Conservation (phyloP, 2,113 vertebrate species). For the Colistium nudipinnis region DNA sequence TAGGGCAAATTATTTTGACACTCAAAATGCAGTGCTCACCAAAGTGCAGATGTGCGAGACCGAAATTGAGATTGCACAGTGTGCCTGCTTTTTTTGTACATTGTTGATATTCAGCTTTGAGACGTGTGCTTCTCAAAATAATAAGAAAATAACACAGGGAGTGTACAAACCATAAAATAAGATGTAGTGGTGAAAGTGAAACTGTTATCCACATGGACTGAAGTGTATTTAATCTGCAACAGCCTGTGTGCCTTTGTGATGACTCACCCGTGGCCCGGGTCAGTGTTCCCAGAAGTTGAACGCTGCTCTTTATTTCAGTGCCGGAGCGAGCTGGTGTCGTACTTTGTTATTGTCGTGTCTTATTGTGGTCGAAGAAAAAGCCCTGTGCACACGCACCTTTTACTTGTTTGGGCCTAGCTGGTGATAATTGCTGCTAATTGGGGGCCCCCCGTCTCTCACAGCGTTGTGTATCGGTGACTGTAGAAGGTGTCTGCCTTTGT, state of each 20-base stretch:
- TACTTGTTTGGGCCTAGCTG: constrained; percentile 23
- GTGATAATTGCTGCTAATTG: constrained; percentile 20
- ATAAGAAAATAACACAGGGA: neutral
- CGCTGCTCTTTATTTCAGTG: neutral
- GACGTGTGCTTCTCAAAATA: neutral
- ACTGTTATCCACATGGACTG: neutral
- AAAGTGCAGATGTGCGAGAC: neutral
- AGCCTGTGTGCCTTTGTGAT: neutral
- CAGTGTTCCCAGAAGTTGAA: neutral
- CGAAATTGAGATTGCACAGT: neutral
- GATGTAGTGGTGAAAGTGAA: neutral
- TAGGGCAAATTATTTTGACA: neutral
- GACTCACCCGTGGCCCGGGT: constrained; percentile 8
- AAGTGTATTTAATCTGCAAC: neutral
- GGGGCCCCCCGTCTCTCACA: neutral
- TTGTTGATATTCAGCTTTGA: neutral
- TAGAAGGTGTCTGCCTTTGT: constrained; percentile 64
- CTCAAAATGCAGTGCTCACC: neutral
- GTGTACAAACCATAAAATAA: neutral
- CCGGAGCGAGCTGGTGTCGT: neutral
- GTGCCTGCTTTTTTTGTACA: neutral
- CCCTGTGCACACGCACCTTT: neutral
- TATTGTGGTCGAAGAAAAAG: neutral
- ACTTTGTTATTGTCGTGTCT: neutral
- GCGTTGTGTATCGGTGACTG: constrained; percentile 42